Evolutionary conservation across 2,797 vertebrate species (phyloP), one percentile per base, ranked within the genome.

Genomic region (Pantherophis alleghaniensis): DNA sequence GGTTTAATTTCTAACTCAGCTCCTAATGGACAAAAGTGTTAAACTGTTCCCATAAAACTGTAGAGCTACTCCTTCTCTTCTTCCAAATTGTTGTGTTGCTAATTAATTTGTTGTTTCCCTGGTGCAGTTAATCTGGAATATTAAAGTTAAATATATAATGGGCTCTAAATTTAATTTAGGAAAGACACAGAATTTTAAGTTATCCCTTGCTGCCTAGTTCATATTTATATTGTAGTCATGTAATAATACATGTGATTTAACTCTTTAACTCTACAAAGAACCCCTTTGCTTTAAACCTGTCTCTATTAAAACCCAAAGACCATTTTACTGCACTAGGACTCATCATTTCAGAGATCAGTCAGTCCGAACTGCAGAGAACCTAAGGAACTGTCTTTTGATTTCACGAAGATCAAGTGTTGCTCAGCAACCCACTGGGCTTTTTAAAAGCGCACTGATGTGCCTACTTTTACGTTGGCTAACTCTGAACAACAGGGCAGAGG

Each of bases 141-240:
- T 93, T 91, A 90, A 87, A 87, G 26, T 90, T 90, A 63, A 90
- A 53, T 83, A 28, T 55, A 92, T 74, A 79, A 91, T 74, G 37
- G 63, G 59, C 7, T 88, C 61, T 53, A 79, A 5, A 88, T 88
- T 57, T 88, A 79, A 74, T 89, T 89, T 91, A 61, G 32, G 53
- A 24, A 87, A 83, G 69, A 63, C 1, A 18, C 63, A 47, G 57
- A 87, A 83, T 55, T 66, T 42, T 63, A 92, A 88, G 22, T 18
- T 55, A 53, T 37, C 42, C 83, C 89, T 89, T 83, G 22, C 57
- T 24, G 66, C 66, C n/a, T 91, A 51, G 47, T 86, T 56, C 63
- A 55, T 60, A 74, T 60, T 60, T 90, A 24, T 7, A 74, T 92
- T 12, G 22, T n/a, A 37, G 7, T 16, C 0, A 56, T 92, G 37